Conservation (phyloP, 2,888 invertebrate genomes). For the Aphelenchoides bicaudatus region DNA sequence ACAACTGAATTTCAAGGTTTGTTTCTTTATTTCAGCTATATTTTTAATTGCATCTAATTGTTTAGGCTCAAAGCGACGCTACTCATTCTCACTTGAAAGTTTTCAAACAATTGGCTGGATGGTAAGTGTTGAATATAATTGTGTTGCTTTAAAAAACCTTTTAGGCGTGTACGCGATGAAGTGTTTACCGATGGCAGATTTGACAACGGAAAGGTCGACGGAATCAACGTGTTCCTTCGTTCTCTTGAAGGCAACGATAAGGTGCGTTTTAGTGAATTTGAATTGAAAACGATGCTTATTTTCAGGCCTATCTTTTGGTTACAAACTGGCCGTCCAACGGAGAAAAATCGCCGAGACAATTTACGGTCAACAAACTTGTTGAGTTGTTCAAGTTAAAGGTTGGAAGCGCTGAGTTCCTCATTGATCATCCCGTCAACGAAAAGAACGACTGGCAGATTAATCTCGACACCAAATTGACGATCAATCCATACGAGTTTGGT, state of each 20-base stretch:
- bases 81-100: constrained; percentile 19
- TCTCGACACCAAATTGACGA: constrained; percentile 5
- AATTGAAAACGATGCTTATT: background rate
- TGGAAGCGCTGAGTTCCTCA: constrained; percentile 5
- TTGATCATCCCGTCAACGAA: background rate
- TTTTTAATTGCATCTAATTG: background rate
- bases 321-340: constrained; percentile 21
- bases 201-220: background rate
- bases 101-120: constrained; percentile 25
- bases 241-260: constrained; percentile 19
- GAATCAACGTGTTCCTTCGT: constrained; percentile 18
- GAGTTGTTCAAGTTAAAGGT: background rate
- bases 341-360: constrained; percentile 6
- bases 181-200: constrained; percentile 25
- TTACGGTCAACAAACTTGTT: background rate
- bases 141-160: too few species aligned
- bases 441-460: constrained; percentile 3
- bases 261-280: constrained; percentile 10
- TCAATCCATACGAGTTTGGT: constrained; percentile 14
- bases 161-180: constrained; percentile 24
- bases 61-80: constrained; percentile 26
- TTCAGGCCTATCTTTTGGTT: constrained; percentile 27
- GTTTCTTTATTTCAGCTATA: constrained; percentile 20
- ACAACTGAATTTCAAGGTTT: constrained; percentile 23
- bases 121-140: too few species aligned